Percentiles rank a stretch among this genome's conserved stretches.
Conservation (phyloP, 2,113 vertebrate genomes). For the Cnemophilus loriae region DNA sequence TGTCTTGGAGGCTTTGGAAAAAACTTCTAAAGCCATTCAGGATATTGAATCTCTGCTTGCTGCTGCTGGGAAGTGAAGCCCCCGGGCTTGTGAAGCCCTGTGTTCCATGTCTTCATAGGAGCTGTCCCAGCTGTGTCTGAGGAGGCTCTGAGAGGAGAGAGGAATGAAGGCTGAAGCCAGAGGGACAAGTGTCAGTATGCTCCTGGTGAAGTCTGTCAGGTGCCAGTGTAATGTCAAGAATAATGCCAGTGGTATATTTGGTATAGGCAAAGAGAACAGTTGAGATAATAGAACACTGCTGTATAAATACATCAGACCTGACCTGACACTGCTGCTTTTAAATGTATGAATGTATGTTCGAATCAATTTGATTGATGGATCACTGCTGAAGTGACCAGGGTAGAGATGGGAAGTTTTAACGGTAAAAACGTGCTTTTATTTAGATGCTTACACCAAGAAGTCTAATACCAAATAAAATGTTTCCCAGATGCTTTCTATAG, state of each 20-base stretch:
- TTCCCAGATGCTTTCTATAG: not conserved
- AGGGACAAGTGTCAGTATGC: accelerated
- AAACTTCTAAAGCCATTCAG: slow-evolving; percentile 68
- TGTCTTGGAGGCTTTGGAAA: slow-evolving; percentile 61
- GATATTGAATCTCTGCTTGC: slow-evolving; percentile 75
- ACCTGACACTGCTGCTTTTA: not conserved
- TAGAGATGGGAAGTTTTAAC: not conserved
- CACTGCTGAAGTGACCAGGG: accelerated
- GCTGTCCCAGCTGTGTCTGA: not conserved
- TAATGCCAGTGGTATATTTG: accelerated
- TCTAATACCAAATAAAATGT: not conserved
- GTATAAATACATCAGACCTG: not conserved
- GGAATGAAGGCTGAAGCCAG: not conserved
- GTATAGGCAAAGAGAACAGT: not conserved
- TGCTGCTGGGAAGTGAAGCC: slow-evolving; percentile 34
- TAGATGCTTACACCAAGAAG: not conserved
- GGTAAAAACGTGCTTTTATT: not conserved
- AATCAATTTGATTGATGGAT: not conserved
- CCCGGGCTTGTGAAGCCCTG: not conserved
- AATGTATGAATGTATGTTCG: not conserved
- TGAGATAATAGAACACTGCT: too few species aligned
- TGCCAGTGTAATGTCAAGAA: accelerated
- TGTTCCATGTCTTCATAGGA: accelerated
- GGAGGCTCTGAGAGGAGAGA: too few species aligned
- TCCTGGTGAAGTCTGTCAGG: too few species aligned